phyloP scores from a whole-genome alignment of 1,140 invertebrate species.

The Anastatus disparis region DNA sequence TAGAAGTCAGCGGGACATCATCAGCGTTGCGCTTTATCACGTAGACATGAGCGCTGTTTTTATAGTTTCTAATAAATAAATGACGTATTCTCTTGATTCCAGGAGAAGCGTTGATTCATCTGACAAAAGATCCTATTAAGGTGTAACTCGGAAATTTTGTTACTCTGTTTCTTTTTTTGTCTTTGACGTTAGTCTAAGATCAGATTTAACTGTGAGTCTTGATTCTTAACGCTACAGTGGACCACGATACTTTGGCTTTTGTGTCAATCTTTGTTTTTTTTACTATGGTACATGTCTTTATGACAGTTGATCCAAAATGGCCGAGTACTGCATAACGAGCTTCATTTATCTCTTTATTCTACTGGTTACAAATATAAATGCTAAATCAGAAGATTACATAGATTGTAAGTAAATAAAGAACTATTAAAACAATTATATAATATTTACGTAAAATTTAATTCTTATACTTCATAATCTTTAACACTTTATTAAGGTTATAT shows the following conservation, averaged over 20 bases:
- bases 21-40: too few species aligned
- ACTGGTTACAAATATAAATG: not conserved
- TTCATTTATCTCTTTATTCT: conserved; percentile 22
- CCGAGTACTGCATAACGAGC: not conserved
- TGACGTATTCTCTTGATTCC: too few species aligned
- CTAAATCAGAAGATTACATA: conserved; percentile 1
- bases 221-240: not conserved
- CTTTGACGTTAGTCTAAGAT: not conserved
- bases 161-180: not conserved
- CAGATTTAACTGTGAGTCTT: not conserved
- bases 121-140: too few species aligned
- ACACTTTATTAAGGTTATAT: too few species aligned
- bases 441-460: too few species aligned
- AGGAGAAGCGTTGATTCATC: too few species aligned
- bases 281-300: conserved; percentile 14
- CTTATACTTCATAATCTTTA: not conserved
- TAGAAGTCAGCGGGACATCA: too few species aligned
- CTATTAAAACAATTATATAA: too few species aligned
- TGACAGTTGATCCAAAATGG: conserved; percentile 39
- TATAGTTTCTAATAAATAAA: too few species aligned
- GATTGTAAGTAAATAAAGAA: not conserved
- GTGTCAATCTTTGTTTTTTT: not conserved
- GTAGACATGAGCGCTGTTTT: too few species aligned
- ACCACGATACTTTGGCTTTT: not conserved
- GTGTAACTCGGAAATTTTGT: too few species aligned